Conservation (phyloP, 1,140 invertebrate genomes). For the Leucophenga varia region DNA sequence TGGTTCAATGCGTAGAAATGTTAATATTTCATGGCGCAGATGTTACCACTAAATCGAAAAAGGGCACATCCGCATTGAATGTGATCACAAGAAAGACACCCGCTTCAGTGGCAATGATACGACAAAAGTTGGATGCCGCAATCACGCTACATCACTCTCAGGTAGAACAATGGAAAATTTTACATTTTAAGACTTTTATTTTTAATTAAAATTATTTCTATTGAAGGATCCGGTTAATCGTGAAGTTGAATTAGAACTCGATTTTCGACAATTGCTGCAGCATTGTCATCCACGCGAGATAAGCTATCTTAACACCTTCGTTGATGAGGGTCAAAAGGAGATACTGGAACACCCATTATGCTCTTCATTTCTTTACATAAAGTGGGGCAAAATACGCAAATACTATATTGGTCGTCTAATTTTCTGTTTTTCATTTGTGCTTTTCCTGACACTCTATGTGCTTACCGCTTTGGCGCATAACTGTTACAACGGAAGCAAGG, state of each 20-base stretch:
- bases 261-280: slow-evolving; percentile 72
- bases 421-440: slow-evolving; percentile 72
- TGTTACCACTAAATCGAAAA: slow-evolving; percentile 74
- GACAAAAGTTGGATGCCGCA: slow-evolving; percentile 70
- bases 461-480: slow-evolving; percentile 70
- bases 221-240: slow-evolving; percentile 68
- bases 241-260: slow-evolving; percentile 72
- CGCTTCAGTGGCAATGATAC: slow-evolving; percentile 70
- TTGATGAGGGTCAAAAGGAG: slow-evolving; percentile 76
- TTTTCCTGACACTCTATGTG: slow-evolving; percentile 72
- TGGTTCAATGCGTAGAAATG: slow-evolving; percentile 75
- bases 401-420: slow-evolving; percentile 74
- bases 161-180: too few relatives aligned
- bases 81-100: slow-evolving; percentile 77
- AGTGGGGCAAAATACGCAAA: slow-evolving; percentile 82
- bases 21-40: slow-evolving; percentile 79
- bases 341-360: slow-evolving; percentile 75
- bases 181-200: too few relatives aligned
- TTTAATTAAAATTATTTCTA: too few relatives aligned
- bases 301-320: slow-evolving; percentile 73
- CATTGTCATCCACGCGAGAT: slow-evolving; percentile 73
- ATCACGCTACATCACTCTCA: slow-evolving; percentile 72
- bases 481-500: slow-evolving; percentile 69
- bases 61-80: slow-evolving; percentile 73
- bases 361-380: slow-evolving; percentile 74